phyloP scores from a whole-genome alignment of 1,140 invertebrate genomes.

The Theocolax elegans region DNA sequence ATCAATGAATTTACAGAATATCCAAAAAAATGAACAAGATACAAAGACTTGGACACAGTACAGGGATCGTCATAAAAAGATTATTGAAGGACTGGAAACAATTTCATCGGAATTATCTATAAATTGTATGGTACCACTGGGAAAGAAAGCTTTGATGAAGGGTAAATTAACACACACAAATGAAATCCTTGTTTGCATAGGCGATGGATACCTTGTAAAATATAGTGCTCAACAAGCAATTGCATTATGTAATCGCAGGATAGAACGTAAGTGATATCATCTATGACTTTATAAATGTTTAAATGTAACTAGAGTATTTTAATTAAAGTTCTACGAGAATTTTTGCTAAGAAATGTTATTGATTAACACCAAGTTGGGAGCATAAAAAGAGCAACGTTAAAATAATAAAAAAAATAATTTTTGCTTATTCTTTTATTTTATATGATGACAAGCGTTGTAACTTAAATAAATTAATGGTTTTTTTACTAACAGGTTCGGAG shows the following conservation, averaged over 20 bases:
- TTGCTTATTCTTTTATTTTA: constrained; percentile 7
- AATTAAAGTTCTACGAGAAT: too few species aligned
- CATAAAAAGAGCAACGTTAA: too few species aligned
- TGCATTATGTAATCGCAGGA: constrained; percentile 72
- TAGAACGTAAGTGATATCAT: constrained; percentile 66
- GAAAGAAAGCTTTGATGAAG: constrained; percentile 74
- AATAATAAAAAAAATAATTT: too few species aligned
- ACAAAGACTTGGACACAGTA: constrained; percentile 57
- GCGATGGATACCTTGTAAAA: constrained; percentile 80
- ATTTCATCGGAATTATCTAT: constrained; percentile 59
- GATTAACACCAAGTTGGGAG: too few species aligned
- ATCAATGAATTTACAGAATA: constrained; percentile 48
- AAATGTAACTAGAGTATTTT: not conserved
- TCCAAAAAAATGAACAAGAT: constrained; percentile 56
- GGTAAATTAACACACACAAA: constrained; percentile 79
- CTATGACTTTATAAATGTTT: not conserved
- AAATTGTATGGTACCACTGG: constrained; percentile 74
- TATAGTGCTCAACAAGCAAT: constrained; percentile 74
- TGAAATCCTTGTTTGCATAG: constrained; percentile 76
- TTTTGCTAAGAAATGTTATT: too few species aligned
- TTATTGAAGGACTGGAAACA: constrained; percentile 58
- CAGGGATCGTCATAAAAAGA: constrained; percentile 57
- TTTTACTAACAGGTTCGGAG: constrained; percentile 59
- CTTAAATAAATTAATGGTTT: not conserved
- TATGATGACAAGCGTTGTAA: not conserved